These are phyloP conservation scores for Acanthosoma haemorrhoidale DNA, from an alignment of 2,888 invertebrate species.

Conservation along the genomic window DNA sequence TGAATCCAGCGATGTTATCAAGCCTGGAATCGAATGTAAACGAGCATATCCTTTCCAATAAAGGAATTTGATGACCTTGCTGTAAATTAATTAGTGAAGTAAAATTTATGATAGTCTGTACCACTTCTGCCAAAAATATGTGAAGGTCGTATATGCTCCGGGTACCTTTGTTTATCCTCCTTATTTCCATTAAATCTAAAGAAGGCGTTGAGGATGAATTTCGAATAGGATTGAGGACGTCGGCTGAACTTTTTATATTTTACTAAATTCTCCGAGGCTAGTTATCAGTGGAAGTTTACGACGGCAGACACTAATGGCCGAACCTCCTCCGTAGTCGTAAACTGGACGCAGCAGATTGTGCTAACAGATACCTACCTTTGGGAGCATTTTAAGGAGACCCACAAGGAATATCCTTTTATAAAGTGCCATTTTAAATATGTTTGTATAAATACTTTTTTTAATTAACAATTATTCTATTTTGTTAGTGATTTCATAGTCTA, in stretches of 20 bases:
- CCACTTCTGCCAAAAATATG: background rate
- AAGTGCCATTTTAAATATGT: no score
- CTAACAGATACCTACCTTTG: background rate
- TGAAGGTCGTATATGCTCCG: background rate
- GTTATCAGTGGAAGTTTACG: background rate
- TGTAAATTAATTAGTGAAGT: background rate
- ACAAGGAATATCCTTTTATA: no score
- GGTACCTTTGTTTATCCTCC: background rate
- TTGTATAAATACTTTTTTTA: no score
- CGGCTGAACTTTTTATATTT: background rate
- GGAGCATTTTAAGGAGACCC: background rate
- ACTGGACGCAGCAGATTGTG: background rate
- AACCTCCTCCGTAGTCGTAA: background rate
- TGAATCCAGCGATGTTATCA: conserved; percentile 10
- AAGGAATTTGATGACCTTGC: background rate
- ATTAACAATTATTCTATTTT: no score
- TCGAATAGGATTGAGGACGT: background rate
- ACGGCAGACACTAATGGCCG: background rate
- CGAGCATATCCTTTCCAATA: background rate
- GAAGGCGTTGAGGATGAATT: background rate
- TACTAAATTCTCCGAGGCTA: background rate
- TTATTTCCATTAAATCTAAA: background rate
- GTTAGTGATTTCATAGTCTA: no score
- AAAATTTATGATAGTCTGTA: background rate
- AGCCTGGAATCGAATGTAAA: background rate